A percentile compares a stretch with the other conserved stretches of the same genome.
Conservation (phyloP, 2,888 invertebrate species). For the Stenolophus ochropezus region DNA sequence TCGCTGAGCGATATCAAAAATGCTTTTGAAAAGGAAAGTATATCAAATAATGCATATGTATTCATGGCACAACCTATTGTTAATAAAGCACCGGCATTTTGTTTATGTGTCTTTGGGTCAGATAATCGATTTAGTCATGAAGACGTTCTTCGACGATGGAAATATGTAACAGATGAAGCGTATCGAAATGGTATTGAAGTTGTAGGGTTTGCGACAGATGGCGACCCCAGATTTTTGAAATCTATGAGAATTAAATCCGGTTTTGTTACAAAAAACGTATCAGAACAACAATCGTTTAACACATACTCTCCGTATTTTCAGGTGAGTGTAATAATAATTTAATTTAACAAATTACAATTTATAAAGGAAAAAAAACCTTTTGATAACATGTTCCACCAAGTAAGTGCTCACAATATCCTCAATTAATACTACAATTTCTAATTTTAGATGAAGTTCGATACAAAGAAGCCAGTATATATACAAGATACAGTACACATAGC, state of each 20-base stretch:
- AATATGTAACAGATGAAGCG: conserved; percentile 45
- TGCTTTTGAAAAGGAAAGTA: conserved; percentile 32
- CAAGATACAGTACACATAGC: conserved; percentile 62
- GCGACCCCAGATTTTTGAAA: conserved; percentile 62
- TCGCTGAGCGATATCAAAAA: conserved; percentile 58
- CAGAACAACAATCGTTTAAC: background rate
- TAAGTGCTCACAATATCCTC: too few relatives aligned
- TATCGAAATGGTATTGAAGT: conserved; percentile 57
- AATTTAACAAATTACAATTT: too few relatives aligned
- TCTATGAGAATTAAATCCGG: conserved; percentile 57
- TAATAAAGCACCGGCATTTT: conserved; percentile 61
- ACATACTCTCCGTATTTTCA: background rate
- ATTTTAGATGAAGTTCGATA: background rate
- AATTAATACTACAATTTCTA: too few relatives aligned
- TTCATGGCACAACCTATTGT: conserved; percentile 61
- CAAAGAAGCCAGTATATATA: background rate
- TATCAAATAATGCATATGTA: conserved; percentile 57
- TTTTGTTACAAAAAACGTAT: background rate
- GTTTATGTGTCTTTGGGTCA: conserved; percentile 60
- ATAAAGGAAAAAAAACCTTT: too few relatives aligned
- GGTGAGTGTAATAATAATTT: background rate
- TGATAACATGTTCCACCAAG: too few relatives aligned
- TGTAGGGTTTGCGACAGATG: conserved; percentile 62
- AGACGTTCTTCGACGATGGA: conserved; percentile 61
- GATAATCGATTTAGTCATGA: conserved; percentile 59